phyloP scores from a whole-genome alignment of 2,888 invertebrate genomes.

The Drosophila stalkeri region DNA sequence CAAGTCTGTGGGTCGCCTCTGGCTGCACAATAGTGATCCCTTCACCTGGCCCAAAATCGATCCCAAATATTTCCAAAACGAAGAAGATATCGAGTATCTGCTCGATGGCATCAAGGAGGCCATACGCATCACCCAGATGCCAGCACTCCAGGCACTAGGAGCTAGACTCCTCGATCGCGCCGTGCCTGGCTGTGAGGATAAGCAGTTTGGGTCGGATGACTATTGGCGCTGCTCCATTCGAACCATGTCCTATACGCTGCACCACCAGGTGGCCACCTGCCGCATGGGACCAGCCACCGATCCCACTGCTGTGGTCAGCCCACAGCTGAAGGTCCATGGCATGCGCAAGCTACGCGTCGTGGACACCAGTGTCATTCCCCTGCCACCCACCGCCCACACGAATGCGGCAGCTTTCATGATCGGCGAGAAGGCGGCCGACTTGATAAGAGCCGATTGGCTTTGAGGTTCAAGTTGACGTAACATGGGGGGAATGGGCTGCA shows the following conservation, averaged over 20 bases:
- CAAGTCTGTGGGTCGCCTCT: constrained; percentile 89
- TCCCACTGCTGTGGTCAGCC: constrained; percentile 88
- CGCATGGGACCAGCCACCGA: constrained; percentile 90
- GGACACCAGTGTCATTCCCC: constrained; percentile 89
- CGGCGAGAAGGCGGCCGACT: constrained; percentile 90
- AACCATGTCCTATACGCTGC: constrained; percentile 87
- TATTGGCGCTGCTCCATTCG: constrained; percentile 90
- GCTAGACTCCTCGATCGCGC: constrained; percentile 86
- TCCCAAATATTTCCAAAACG: constrained; percentile 87
- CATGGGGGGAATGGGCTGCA: constrained; percentile 5
- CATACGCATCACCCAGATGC: constrained; percentile 87
- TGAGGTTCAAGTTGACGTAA: constrained; percentile 20
- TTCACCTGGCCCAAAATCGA: constrained; percentile 87
- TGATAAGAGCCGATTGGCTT: constrained; percentile 85
- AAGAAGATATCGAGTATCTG: constrained; percentile 86
- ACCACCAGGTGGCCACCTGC: constrained; percentile 89
- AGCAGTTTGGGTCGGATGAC: constrained; percentile 87
- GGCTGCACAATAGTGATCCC: constrained; percentile 88
- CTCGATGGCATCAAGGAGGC: constrained; percentile 88
- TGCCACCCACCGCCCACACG: constrained; percentile 88
- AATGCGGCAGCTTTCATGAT: constrained; percentile 90
- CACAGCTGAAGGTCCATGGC: constrained; percentile 88
- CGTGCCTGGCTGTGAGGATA: constrained; percentile 86
- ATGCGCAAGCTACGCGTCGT: constrained; percentile 88
- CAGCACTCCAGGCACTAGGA: constrained; percentile 87